Evolutionary conservation across 2,888 invertebrate genomes (phyloP).

Genomic region (Syrista parreyssii): DNA sequence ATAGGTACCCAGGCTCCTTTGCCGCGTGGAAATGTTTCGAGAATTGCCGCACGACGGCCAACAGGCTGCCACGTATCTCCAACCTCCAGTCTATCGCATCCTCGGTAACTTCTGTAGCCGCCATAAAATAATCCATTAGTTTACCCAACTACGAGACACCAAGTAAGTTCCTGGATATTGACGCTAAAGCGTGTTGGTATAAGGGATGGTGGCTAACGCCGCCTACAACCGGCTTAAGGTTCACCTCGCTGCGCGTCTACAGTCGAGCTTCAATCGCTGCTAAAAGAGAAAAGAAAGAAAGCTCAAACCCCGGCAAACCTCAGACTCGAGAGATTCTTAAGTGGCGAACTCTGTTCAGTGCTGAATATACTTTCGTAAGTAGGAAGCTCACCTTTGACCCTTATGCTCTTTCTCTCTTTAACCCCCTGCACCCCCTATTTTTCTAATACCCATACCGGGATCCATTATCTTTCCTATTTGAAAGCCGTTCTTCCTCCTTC

Average conservation of each 20-base stretch:
- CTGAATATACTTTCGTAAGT: constrained; percentile 1
- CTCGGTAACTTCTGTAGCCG: not conserved
- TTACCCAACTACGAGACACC: not conserved
- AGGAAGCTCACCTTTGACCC: not conserved
- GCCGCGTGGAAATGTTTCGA: not conserved
- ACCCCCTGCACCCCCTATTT: not conserved
- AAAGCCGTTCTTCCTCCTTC: not conserved
- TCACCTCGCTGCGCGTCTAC: not conserved
- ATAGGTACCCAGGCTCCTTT: not conserved
- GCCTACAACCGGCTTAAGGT: not conserved
- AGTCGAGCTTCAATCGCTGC: not conserved
- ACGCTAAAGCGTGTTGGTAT: not conserved
- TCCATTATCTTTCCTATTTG: too few relatives aligned
- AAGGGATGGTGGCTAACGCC: not conserved
- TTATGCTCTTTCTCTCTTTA: not conserved
- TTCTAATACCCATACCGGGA: not conserved
- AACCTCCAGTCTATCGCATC: not conserved
- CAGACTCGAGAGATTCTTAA: not conserved
- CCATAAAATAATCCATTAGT: not conserved
- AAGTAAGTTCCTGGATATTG: not conserved
- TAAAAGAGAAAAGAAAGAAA: not conserved
- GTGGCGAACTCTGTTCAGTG: not conserved
- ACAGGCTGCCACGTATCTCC: not conserved
- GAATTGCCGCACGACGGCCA: not conserved
- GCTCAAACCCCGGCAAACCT: not conserved